These are phyloP conservation scores for Gallinago paraguaiae DNA, from an alignment of 2,113 vertebrate genomes.

Conservation along the genomic window DNA sequence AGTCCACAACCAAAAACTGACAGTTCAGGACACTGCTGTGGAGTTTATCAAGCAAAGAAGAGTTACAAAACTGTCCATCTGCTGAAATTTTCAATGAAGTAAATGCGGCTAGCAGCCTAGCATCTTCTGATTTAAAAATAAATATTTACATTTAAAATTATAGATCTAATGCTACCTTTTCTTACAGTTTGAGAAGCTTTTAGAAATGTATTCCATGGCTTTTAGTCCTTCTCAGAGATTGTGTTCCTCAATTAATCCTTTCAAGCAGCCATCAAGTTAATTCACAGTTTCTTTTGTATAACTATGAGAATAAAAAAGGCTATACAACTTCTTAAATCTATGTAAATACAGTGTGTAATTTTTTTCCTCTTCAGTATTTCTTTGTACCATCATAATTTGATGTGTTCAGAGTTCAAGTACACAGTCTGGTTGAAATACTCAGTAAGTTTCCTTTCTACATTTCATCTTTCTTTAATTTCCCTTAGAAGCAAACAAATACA, in stretches of 20 bases:
- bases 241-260: conserved; percentile 1
- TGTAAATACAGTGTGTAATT: background rate
- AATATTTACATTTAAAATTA: background rate
- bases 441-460: background rate
- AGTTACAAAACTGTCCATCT: background rate
- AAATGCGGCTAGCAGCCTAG: background rate
- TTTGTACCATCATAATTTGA: background rate
- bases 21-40: background rate
- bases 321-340: background rate
- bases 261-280: background rate
- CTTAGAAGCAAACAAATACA: background rate
- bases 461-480: background rate
- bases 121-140: background rate
- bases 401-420: background rate
- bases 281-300: background rate
- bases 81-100: background rate
- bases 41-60: background rate
- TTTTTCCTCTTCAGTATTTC: background rate
- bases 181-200: background rate
- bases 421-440: background rate
- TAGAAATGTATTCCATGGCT: background rate
- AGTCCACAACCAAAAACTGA: background rate
- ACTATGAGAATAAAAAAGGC: background rate
- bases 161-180: background rate
- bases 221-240: background rate